Evolutionary conservation across 2,797 vertebrate species (phyloP), one percentile per base, ranked within the genome.

Genomic region (Pangasius macronema): DNA sequence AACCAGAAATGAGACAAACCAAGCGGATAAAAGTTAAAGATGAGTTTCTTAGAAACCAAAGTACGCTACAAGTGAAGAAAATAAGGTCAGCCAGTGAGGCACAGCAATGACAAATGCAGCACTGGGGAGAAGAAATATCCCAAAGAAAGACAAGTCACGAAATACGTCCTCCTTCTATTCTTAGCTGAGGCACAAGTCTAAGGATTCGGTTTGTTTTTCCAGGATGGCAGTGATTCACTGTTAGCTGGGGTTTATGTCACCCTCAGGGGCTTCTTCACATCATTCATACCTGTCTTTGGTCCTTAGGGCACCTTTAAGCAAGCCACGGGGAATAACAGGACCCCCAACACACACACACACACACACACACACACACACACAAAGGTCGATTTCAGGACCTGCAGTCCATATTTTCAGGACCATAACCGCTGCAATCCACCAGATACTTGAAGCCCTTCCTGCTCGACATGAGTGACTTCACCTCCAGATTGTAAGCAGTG

Each of bases 181-280:
- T 59, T 59, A 27, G 53, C 77, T 18, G 53, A 80, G 3, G 24
- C 33, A 27, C 53, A 6, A 55, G 6, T 57, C 76, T 24, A 24
- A 76, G 73, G 73, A 76, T 18, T 51, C 6, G 1, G 73, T 76
- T 80, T 57, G 53, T 80, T 80, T 80, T 39, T 24, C 53, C 53
- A 59, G 77, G 77, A 59, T 39, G 53, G 20, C 77, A 59, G 77
- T 57, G 39, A 36, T 39, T 24, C 30, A 2, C 53, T 59, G 53
- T 59, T 36, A 39, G 9, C 22, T 39, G 20, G 33, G 33, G 53
- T 36, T 80, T 27, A 53, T 53, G 33, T 80, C 18, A 36, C 53
- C 53, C 77, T 39, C 53, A 5, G 53, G 33, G 77, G 53, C 3
- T 24, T 80, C 77, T 57, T 59, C 33, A 59, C 53, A 59, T 80